phyloP scores from a whole-genome alignment of 2,797 vertebrate species.

The Thamnophis elegans region DNA sequence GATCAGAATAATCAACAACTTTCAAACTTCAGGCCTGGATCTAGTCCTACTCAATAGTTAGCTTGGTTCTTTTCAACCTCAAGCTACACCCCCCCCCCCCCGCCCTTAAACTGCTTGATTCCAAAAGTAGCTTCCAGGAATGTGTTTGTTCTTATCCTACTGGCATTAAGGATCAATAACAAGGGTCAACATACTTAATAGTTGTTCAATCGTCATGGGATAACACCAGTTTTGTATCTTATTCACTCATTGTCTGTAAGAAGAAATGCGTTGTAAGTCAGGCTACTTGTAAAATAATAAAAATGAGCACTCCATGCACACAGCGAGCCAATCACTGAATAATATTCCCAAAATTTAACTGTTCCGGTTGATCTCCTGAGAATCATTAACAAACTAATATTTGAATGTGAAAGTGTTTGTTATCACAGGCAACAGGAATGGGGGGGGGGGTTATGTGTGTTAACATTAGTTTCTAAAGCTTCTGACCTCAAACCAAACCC shows the following conservation, averaged over 20 bases:
- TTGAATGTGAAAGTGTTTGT: constrained; percentile 1
- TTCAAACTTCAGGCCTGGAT: neutral
- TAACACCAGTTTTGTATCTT: neutral
- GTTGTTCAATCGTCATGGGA: neutral
- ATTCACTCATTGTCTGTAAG: neutral
- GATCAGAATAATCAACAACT: constrained; percentile 30
- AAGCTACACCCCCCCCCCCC: neutral
- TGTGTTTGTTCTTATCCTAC: neutral
- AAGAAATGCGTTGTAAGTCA: neutral
- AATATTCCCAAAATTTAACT: constrained; percentile 32
- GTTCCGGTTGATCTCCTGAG: constrained; percentile 43
- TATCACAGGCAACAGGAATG: constrained; percentile 9
- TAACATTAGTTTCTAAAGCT: neutral
- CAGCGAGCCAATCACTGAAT: constrained; percentile 16
- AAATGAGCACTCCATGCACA: neutral
- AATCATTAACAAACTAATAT: constrained; percentile 39
- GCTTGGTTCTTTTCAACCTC: neutral
- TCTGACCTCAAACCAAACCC: neutral
- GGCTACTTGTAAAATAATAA: neutral
- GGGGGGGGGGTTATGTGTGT: neutral
- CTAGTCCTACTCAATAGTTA: neutral
- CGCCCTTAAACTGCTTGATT: neutral
- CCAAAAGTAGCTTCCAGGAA: neutral
- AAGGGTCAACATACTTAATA: neutral
- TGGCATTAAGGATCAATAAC: neutral